phyloP scores from a whole-genome alignment of 2,113 vertebrate genomes.

The Nibea coibor region DNA sequence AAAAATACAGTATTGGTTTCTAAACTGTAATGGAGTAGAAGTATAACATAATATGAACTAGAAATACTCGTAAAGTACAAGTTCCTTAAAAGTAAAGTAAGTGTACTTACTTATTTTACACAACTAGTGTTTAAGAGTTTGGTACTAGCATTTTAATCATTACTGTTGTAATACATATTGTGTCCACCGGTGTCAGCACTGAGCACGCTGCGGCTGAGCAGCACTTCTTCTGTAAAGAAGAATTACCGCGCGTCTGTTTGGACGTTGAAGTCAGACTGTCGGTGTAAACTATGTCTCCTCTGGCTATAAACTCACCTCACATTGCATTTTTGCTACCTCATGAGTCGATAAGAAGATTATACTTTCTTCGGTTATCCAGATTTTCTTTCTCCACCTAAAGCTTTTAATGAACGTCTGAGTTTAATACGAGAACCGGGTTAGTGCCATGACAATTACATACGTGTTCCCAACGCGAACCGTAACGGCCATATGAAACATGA shows the following conservation, averaged over 20 bases:
- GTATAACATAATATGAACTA: no score
- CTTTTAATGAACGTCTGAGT: no score
- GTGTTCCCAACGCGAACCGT: no score
- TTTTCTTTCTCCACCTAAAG: no score
- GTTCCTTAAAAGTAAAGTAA: neutral
- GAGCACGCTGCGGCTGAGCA: neutral
- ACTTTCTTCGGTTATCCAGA: neutral
- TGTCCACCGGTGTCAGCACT: neutral
- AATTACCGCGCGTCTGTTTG: neutral
- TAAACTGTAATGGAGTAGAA: no score
- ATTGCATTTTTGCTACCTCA: no score
- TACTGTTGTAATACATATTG: neutral
- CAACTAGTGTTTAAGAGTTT: neutral
- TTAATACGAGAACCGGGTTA: no score
- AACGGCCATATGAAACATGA: no score
- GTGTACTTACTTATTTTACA: neutral
- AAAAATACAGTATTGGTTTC: no score
- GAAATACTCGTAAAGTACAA: no score
- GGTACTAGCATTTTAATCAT: neutral
- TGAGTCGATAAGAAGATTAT: rapidly evolving
- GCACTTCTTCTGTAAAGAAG: neutral
- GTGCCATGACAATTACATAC: no score
- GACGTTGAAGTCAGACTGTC: neutral
- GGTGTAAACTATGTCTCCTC: neutral
- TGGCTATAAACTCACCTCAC: neutral